A percentile compares a stretch with the other conserved stretches of the same genome.
phyloP scores from a whole-genome alignment of 2,888 invertebrate species.

The Tetranychus truncatus region DNA sequence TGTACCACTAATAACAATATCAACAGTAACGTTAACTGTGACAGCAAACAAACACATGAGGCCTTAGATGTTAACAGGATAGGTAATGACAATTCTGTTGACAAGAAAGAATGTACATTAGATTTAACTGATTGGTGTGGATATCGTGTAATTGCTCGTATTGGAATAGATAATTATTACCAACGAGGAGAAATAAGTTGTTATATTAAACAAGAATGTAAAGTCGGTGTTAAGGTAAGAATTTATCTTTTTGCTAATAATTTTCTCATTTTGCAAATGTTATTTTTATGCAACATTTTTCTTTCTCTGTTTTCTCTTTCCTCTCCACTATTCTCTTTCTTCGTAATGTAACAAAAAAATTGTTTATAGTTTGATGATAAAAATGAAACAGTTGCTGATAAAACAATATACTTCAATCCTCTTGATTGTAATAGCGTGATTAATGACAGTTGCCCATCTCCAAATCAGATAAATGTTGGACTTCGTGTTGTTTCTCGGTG shows the following conservation, averaged over 20 bases:
- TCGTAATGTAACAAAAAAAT: no score
- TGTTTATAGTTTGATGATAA: no score
- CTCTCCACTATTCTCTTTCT: no score
- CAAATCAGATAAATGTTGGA: not conserved
- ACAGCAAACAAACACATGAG: not conserved
- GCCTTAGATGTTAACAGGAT: not conserved
- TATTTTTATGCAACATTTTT: no score
- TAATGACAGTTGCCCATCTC: constrained; percentile 7
- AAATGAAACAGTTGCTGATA: no score
- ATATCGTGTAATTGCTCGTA: constrained; percentile 4
- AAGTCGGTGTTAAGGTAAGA: constrained; percentile 3
- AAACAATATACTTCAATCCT: not conserved
- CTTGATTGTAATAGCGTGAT: not conserved
- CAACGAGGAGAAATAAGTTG: not conserved
- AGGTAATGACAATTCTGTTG: not conserved
- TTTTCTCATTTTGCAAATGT: no score
- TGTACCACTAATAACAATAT: no score
- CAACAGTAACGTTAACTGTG: no score
- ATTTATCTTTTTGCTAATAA: no score
- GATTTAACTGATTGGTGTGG: constrained; percentile 10
- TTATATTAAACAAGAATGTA: not conserved
- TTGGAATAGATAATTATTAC: not conserved
- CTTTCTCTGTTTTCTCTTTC: no score
- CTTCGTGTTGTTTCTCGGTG: constrained; percentile 10
- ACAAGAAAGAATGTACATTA: not conserved